Evolutionary conservation across 2,888 invertebrate species (phyloP).

Genomic region (Reticulitermes lucifugus): DNA sequence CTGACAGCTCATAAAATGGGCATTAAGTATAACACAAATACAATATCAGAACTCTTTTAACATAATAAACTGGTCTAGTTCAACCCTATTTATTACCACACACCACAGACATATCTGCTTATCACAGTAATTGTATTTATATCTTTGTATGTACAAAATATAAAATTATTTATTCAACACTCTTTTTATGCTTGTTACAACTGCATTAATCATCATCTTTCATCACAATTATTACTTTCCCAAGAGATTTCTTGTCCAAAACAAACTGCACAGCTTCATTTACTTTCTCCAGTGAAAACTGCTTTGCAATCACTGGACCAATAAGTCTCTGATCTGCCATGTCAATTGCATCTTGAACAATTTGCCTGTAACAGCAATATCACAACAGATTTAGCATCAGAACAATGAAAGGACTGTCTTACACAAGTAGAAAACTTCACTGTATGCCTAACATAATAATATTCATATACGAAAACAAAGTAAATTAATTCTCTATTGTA

Average conservation of each 20-base stretch:
- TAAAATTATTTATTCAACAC: too few species aligned
- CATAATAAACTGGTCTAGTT: not conserved
- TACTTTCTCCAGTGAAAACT: constrained; percentile 68
- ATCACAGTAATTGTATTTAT: not conserved
- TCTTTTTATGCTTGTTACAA: not conserved
- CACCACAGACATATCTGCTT: not conserved
- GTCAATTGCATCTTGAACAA: constrained; percentile 71
- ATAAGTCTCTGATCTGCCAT: constrained; percentile 73
- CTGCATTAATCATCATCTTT: constrained; percentile 53
- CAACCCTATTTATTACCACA: not conserved
- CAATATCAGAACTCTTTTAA: not conserved
- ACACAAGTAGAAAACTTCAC: too few species aligned
- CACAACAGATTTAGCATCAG: too few species aligned
- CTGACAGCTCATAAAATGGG: not conserved
- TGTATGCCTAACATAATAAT: too few species aligned
- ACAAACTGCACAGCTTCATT: constrained; percentile 72
- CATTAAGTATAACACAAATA: not conserved
- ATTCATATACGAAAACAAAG: too few species aligned
- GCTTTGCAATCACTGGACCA: constrained; percentile 68
- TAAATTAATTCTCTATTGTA: too few species aligned
- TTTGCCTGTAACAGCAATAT: constrained; percentile 60
- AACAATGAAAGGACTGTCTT: too few species aligned
- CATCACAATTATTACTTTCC: constrained; percentile 70
- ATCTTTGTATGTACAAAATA: too few species aligned
- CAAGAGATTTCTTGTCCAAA: constrained; percentile 69